Evolutionary conservation across 2,113 vertebrate species (phyloP).

Genomic region (Phaetusa simplex): DNA sequence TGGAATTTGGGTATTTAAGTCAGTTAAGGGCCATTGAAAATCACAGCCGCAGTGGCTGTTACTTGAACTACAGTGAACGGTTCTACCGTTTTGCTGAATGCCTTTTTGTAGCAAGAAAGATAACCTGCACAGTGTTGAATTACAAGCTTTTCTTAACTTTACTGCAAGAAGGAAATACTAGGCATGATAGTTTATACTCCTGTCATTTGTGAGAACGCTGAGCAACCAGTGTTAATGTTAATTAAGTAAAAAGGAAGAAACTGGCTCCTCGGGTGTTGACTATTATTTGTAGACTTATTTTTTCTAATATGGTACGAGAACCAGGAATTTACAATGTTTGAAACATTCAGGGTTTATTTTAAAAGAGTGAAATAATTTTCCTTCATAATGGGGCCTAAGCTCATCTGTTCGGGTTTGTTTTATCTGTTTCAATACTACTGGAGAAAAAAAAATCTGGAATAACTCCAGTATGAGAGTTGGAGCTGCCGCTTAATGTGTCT

Average conservation of each 20-base stretch:
- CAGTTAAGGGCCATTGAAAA: not conserved
- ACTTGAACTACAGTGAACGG: not conserved
- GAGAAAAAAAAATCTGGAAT: not conserved
- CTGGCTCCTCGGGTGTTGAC: not conserved
- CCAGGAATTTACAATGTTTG: not conserved
- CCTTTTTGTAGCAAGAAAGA: not conserved
- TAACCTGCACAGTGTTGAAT: not conserved
- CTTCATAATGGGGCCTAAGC: not conserved
- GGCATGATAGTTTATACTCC: not conserved
- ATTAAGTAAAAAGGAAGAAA: not conserved
- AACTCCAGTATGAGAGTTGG: not conserved
- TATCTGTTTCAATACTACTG: not conserved
- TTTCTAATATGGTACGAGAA: not conserved
- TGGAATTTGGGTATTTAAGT: not conserved
- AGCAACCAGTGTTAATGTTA: not conserved
- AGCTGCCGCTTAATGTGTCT: not conserved
- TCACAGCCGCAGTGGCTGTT: not conserved
- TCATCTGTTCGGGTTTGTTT: not conserved
- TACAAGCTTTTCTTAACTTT: not conserved
- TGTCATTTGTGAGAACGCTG: not conserved
- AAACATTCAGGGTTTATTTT: not conserved
- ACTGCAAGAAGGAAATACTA: not conserved
- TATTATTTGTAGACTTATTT: not conserved
- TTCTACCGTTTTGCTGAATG: not conserved
- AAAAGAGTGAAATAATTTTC: not conserved